A percentile compares a stretch with the other conserved stretches of the same genome.
Conservation (phyloP, 64 coral and sea anemone genomes). For the Pocillopora verrucosa region DNA sequence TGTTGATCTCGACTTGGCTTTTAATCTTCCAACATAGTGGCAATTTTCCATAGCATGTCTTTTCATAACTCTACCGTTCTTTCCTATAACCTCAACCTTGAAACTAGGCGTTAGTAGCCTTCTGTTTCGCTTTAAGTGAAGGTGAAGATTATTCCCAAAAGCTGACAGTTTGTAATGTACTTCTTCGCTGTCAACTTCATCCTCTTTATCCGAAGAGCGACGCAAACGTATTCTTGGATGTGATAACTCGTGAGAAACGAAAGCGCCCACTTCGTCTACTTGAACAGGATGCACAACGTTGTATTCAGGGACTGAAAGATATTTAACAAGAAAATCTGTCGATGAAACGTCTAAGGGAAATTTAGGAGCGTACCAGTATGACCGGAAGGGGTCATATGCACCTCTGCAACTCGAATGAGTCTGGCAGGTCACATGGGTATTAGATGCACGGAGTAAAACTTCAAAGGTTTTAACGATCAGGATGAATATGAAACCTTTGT, state of each 20-base stretch:
- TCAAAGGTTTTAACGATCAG: too few relatives aligned
- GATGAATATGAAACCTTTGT: too few relatives aligned
- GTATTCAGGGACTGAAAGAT: conserved; percentile 87
- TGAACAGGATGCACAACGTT: conserved; percentile 75
- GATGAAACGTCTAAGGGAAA: too few relatives aligned
- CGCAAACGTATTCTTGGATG: conserved; percentile 79
- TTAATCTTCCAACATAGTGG: conserved; percentile 81
- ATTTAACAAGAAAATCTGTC: not conserved
- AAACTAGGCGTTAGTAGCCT: conserved; percentile 82
- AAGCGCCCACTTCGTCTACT: conserved; percentile 66
- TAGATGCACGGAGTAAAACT: too few relatives aligned
- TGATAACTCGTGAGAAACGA: conserved; percentile 82
- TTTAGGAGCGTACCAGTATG: too few relatives aligned
- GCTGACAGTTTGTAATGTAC: conserved; percentile 85
- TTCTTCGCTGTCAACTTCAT: conserved; percentile 35
- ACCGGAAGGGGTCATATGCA: too few relatives aligned
- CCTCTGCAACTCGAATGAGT: too few relatives aligned
- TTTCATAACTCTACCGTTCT: conserved; percentile 81
- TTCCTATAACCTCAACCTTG: conserved; percentile 87
- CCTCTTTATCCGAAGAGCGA: conserved; percentile 25
- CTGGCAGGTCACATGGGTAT: too few relatives aligned
- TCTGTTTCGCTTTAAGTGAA: conserved; percentile 81
- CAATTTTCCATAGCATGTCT: conserved; percentile 91
- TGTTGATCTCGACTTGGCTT: conserved; percentile 49
- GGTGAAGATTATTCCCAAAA: conserved; percentile 83